phyloP scores from a whole-genome alignment of 2,888 invertebrate species.

The Agriopis leucophaearia region DNA sequence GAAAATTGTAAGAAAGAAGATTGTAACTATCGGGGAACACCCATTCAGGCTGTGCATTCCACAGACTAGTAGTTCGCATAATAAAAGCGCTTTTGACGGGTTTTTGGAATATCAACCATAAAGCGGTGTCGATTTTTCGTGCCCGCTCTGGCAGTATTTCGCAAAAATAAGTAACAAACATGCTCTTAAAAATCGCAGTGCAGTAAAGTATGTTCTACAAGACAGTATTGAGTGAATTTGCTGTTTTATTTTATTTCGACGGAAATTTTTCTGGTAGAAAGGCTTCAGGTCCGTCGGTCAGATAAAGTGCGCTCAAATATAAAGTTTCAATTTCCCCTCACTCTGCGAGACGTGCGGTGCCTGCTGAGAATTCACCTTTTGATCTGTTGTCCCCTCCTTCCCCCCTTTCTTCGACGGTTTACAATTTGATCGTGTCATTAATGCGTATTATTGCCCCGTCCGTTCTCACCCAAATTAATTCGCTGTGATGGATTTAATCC shows the following conservation, averaged over 20 bases:
- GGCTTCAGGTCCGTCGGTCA: conserved; percentile 73
- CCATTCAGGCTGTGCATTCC: no score
- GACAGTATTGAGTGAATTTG: conserved; percentile 68
- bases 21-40: no score
- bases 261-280: conserved; percentile 72
- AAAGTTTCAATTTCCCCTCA: conserved; percentile 82
- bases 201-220: conserved; percentile 60
- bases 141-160: no score
- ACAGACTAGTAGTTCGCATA: no score
- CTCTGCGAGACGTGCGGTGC: conserved; percentile 70
- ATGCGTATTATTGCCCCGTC: conserved; percentile 46
- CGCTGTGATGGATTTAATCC: conserved; percentile 28
- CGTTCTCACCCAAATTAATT: conserved; percentile 42
- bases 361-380: conserved; percentile 66
- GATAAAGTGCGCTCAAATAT: conserved; percentile 82
- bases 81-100: no score
- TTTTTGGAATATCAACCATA: no score
- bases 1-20: no score
- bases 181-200: conserved; percentile 52
- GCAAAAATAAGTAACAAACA: conserved; percentile 2
- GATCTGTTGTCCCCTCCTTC: conserved; percentile 55
- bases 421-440: conserved; percentile 49
- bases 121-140: no score
- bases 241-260: conserved; percentile 76
- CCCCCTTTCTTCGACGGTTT: conserved; percentile 29